Evolutionary conservation across 2,888 invertebrate species (phyloP).

Genomic region (Tuberolachnus salignus): DNA sequence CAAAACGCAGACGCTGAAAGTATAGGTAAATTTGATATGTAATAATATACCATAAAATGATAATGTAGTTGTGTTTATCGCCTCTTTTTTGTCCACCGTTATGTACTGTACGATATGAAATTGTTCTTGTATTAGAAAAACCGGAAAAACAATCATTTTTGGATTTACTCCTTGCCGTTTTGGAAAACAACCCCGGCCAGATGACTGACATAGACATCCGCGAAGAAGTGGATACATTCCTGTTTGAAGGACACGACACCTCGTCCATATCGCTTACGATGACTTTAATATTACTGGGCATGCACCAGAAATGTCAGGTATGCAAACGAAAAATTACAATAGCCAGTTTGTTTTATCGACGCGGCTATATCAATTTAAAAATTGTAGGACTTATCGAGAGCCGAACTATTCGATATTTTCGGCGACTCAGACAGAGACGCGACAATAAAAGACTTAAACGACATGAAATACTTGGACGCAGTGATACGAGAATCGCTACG

Average conservation of each 20-base stretch:
- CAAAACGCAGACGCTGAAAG: neutral
- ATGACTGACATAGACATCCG: conserved; percentile 58
- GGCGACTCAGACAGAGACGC: conserved; percentile 58
- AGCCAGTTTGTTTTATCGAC: too few relatives aligned
- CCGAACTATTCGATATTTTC: conserved; percentile 59
- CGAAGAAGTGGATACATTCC: conserved; percentile 60
- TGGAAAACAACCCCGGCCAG: conserved; percentile 54
- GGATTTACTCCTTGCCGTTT: conserved; percentile 57
- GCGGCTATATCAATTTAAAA: too few relatives aligned
- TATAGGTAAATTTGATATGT: neutral
- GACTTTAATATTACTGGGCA: conserved; percentile 65
- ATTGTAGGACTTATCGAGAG: conserved; percentile 58
- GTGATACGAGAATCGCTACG: conserved; percentile 60
- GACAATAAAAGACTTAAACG: conserved; percentile 59
- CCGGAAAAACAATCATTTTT: conserved; percentile 56
- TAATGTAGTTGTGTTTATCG: neutral
- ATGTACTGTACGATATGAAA: neutral
- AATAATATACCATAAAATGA: neutral
- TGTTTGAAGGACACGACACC: conserved; percentile 66
- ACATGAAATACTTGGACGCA: conserved; percentile 60
- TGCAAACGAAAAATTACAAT: too few relatives aligned
- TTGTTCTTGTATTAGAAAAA: conserved; percentile 8
- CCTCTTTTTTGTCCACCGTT: too few relatives aligned
- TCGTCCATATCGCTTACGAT: conserved; percentile 65
- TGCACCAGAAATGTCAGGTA: conserved; percentile 63